Conservation (phyloP, 2,797 vertebrate genomes). For the Falco columbarius region DNA sequence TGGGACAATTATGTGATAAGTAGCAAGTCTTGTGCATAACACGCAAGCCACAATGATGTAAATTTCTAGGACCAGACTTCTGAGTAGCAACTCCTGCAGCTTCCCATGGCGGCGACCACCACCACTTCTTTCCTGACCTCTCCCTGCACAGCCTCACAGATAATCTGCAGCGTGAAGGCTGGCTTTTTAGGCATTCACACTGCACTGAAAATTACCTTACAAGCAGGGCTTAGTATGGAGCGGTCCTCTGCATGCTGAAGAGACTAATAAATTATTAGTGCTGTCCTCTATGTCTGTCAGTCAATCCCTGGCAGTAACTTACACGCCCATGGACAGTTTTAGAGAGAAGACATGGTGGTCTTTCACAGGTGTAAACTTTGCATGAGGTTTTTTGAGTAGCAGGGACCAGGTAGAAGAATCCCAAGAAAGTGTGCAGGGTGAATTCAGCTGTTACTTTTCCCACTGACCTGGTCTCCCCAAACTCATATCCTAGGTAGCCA, state of each 20-base stretch:
- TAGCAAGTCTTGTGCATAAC: neutral
- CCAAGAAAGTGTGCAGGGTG: neutral
- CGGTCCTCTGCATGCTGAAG: neutral
- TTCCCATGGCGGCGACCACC: neutral
- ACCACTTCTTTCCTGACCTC: neutral
- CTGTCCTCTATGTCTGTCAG: neutral
- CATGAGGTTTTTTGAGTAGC: neutral
- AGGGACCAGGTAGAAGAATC: neutral
- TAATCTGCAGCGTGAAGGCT: neutral
- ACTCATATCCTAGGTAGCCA: neutral
- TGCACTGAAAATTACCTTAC: neutral
- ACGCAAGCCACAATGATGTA: fast-evolving
- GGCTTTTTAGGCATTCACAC: neutral
- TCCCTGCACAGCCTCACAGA: neutral
- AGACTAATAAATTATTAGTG: neutral
- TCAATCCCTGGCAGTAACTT: neutral
- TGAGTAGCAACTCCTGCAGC: neutral
- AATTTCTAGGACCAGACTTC: neutral
- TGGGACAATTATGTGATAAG: neutral
- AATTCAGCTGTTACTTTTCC: neutral
- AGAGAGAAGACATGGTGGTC: neutral
- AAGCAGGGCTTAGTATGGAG: neutral
- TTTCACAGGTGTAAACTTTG: neutral
- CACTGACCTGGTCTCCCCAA: neutral
- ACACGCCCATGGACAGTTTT: neutral